These are phyloP conservation scores for Brachionus asplanchnoidis DNA, from an alignment of 1,140 invertebrate genomes.

Conservation along the genomic window DNA sequence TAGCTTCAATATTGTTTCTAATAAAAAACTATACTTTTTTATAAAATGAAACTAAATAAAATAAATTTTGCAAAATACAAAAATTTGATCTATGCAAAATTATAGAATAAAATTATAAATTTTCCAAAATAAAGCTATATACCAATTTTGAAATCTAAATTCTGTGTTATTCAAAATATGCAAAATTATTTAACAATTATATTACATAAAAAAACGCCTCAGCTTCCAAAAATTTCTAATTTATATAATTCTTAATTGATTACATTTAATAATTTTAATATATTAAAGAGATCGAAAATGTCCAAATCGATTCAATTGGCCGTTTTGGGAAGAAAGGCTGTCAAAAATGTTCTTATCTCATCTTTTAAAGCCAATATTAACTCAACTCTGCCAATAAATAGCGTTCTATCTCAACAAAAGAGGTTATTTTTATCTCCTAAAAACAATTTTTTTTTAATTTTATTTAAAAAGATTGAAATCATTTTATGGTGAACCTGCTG, in stretches of 20 bases:
- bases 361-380: background rate
- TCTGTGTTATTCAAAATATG: background rate
- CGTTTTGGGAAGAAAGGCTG: slow-evolving; percentile 8
- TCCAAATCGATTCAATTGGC: slow-evolving; percentile 37
- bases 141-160: background rate
- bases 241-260: background rate
- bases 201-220: background rate
- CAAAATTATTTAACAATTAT: background rate
- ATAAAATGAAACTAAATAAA: background rate
- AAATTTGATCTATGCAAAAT: background rate
- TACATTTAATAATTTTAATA: background rate
- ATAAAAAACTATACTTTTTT: background rate
- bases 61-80: background rate
- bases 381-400: background rate
- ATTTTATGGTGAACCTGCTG: slow-evolving; percentile 25
- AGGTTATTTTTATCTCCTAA: background rate
- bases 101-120: background rate
- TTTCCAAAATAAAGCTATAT: background rate
- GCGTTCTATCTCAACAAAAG: slow-evolving; percentile 28
- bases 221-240: background rate
- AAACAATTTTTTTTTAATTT: background rate
- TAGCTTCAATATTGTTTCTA: too few relatives aligned
- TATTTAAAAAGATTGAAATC: background rate
- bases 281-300: background rate
- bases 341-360: background rate